Evolutionary conservation across 2,113 vertebrate species (phyloP).

Genomic region (Hippotragus niger): DNA sequence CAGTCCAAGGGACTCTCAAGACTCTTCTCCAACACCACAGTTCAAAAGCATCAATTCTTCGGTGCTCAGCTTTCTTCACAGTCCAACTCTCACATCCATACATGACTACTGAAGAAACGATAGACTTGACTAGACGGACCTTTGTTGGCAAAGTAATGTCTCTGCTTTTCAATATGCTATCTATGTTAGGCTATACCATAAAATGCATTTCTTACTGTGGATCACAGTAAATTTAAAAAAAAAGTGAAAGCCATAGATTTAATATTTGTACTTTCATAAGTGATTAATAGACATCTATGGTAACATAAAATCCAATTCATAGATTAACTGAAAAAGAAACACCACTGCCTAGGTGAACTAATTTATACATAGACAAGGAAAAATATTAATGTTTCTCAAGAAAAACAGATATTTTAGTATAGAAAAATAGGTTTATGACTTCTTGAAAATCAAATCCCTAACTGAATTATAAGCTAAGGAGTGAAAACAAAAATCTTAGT

Average conservation of each 20-base stretch:
- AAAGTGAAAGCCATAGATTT: neutral
- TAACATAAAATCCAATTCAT: conserved; percentile 22
- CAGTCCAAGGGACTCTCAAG: too few relatives aligned
- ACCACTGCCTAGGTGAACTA: neutral
- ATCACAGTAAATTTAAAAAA: neutral
- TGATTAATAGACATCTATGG: neutral
- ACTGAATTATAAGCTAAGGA: neutral
- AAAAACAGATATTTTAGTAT: neutral
- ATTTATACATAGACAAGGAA: neutral
- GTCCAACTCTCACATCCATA: too few relatives aligned
- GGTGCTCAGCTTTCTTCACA: too few relatives aligned
- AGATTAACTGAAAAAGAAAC: neutral
- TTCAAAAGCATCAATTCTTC: too few relatives aligned
- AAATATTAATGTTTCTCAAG: neutral
- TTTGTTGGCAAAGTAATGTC: too few relatives aligned
- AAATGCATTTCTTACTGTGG: neutral
- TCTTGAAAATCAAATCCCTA: neutral
- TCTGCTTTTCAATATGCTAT: too few relatives aligned
- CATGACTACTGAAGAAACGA: too few relatives aligned
- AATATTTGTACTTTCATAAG: neutral
- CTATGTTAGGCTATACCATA: neutral
- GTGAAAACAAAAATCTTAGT: neutral
- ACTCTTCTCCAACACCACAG: too few relatives aligned
- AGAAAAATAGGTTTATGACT: conserved; percentile 23
- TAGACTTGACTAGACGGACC: too few relatives aligned